Percentiles rank a stretch among this genome's conserved stretches.
Conservation (phyloP, 2,797 vertebrate genomes). For the Labeo calbasu region DNA sequence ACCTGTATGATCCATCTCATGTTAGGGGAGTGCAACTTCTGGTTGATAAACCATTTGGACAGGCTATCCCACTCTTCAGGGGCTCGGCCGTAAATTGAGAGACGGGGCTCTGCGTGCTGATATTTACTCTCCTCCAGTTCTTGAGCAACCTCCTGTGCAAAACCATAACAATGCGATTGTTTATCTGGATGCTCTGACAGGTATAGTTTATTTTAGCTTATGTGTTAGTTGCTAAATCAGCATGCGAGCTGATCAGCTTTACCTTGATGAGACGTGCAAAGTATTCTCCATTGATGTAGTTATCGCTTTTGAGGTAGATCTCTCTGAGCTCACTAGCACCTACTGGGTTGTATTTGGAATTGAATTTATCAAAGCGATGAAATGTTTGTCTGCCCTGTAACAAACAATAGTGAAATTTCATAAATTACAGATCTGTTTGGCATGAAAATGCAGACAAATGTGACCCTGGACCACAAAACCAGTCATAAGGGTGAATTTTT, state of each 20-base stretch:
- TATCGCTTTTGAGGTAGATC: slow-evolving; percentile 94
- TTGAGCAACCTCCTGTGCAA: slow-evolving; percentile 86
- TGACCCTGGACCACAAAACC: no score
- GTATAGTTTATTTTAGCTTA: background rate
- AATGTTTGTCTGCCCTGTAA: slow-evolving; percentile 93
- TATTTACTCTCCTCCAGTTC: slow-evolving; percentile 95
- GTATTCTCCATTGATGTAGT: slow-evolving; percentile 93
- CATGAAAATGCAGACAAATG: background rate
- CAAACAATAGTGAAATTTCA: slow-evolving; percentile 1
- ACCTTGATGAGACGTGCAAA: slow-evolving; percentile 97
- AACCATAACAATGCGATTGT: background rate
- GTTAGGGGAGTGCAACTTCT: slow-evolving; percentile 93
- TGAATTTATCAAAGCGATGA: slow-evolving; percentile 98
- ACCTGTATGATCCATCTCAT: slow-evolving; percentile 98
- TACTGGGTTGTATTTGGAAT: slow-evolving; percentile 97
- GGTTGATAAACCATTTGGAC: slow-evolving; percentile 93
- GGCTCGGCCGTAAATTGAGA: slow-evolving; percentile 94
- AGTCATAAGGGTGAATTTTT: no score
- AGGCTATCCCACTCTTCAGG: slow-evolving; percentile 86
- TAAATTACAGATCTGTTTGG: background rate
- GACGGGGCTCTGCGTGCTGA: slow-evolving; percentile 92
- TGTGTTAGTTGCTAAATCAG: slow-evolving; percentile 6
- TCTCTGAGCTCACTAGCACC: slow-evolving; percentile 95
- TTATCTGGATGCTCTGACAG: background rate
- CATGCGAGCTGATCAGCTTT: background rate